phyloP scores from a whole-genome alignment of 2,797 vertebrate genomes.

The Cossypha niveicapilla region DNA sequence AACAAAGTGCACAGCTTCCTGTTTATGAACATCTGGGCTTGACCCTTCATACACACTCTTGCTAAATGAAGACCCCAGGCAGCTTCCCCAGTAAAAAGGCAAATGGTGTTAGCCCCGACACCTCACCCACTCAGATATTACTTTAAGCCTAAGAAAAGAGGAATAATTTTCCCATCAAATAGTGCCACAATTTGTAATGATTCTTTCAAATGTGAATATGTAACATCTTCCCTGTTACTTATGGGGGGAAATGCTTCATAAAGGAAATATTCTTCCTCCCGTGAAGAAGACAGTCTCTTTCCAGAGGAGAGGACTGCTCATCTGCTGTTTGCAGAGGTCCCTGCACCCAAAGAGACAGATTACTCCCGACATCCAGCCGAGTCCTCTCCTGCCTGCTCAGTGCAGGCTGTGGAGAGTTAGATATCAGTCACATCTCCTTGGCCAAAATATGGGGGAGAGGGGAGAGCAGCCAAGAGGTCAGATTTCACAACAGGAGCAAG shows the following conservation, averaged over 20 bases:
- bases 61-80: neutral
- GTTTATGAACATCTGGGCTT: neutral
- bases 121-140: neutral
- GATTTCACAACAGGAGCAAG: slow-evolving; percentile 10
- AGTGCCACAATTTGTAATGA: neutral
- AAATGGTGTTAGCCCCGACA: neutral
- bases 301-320: neutral
- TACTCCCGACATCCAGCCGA: neutral
- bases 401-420: neutral
- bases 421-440: neutral
- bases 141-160: neutral
- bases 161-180: neutral
- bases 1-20: neutral
- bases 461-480: neutral
- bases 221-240: neutral
- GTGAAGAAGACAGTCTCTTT: neutral
- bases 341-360: neutral
- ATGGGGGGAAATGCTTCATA: neutral
- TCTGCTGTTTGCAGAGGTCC: neutral
- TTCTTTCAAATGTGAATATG: neutral
- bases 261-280: neutral
- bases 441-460: neutral
- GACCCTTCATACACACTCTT: neutral
- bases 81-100: neutral
- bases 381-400: neutral